Base-by-base conservation (phyloP, 2,797 vertebrate genomes). In the Myotis planiceps region DNA sequence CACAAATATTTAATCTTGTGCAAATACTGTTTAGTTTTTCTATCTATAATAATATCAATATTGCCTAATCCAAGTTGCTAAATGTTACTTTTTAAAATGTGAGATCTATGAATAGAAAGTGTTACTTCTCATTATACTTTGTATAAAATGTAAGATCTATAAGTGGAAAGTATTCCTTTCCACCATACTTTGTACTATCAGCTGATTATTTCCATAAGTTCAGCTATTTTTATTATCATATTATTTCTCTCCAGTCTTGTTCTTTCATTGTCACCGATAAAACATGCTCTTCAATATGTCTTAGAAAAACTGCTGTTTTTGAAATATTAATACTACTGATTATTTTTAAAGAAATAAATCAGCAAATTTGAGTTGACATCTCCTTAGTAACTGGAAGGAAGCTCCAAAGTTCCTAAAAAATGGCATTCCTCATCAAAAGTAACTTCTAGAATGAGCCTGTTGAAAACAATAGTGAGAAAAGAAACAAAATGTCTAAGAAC, bases 271-370 rank as follows among this genome's bases (percentile, higher is more conserved):
- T 80, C 63, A 39, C 45, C 60, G 16, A 78, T 45, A 66, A 88
- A 93, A 60, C 1, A 15, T 32, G 79, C 16, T 88, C 23, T 76
- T 91, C 27, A 39, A 6, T 1, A 25, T 55, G 15, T 21, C 76
- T 96, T 76, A 29, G 45, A 74, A 42, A 81, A 72, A 45, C 1
- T 78, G 10, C 13, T 1, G 12, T 63, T 34, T 51, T 53, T 66
- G 18, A 92, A 21, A 47, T 74, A 42, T 85, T 81, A 69, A 94
- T 76, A 95, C 45, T 45, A 76, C 27, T 37, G 51, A 29, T 39
- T 71, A 27, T 71, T 66, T 71, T 86, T 66, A 49, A 91, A 96
- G 18, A 89, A 82, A 68, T 42, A 92, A 84, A 72, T 76, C 23
- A 90, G 10, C 0, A 91, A 65, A 78, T 81, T 78, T 84, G 42